Conservation (phyloP, 2,888 invertebrate species). For the Hermodice carunculata region DNA sequence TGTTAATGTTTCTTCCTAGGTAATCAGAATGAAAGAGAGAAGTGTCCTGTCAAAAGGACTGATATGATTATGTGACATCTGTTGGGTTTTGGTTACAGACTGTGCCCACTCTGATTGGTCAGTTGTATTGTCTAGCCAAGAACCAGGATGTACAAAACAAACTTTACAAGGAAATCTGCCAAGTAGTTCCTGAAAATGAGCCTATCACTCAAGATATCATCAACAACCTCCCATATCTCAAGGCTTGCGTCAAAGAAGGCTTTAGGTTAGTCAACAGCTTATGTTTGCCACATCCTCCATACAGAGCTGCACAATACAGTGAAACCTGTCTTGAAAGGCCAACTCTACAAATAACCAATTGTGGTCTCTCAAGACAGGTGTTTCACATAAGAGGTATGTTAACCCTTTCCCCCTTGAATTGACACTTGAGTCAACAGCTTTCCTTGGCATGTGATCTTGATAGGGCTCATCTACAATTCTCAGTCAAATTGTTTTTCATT, state of each 20-base stretch:
- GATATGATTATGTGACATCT: neutral
- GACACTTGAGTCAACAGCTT: neutral
- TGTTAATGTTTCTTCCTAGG: too few relatives aligned
- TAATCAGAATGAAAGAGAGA: too few relatives aligned
- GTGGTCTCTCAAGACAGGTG: too few relatives aligned
- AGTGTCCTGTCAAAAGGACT: neutral
- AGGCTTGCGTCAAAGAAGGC: constrained; percentile 84
- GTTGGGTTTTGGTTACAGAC: constrained; percentile 51
- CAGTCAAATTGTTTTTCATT: too few relatives aligned
- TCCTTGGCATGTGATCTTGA: too few relatives aligned
- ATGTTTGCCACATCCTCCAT: too few relatives aligned
- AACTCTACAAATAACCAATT: too few relatives aligned
- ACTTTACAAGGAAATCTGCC: constrained; percentile 75
- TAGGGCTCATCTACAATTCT: too few relatives aligned
- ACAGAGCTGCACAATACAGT: too few relatives aligned
- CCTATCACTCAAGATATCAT: constrained; percentile 73
- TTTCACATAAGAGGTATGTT: too few relatives aligned
- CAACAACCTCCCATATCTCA: constrained; percentile 79
- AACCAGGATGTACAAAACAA: constrained; percentile 79
- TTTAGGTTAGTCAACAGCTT: constrained; percentile 59
- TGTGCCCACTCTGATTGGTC: constrained; percentile 52
- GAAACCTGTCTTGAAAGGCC: too few relatives aligned
- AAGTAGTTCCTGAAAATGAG: constrained; percentile 40
- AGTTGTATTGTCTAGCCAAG: constrained; percentile 82
- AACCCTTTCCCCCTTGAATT: neutral